These are phyloP conservation scores for Zele albiditarsus DNA, from an alignment of 2,888 invertebrate genomes.

Conservation along the genomic window DNA sequence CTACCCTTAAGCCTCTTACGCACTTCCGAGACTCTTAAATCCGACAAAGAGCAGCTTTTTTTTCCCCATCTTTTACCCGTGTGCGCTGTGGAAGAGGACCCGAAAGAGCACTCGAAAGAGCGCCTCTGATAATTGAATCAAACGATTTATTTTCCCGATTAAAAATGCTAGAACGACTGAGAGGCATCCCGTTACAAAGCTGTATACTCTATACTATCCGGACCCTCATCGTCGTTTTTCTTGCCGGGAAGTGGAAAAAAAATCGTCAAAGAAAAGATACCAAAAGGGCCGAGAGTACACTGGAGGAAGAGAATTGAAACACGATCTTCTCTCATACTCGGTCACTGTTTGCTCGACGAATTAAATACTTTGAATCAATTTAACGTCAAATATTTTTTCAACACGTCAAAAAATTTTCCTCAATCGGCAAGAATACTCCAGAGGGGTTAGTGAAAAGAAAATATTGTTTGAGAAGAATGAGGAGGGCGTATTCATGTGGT, in stretches of 20 bases:
- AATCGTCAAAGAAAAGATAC: slow-evolving; percentile 50
- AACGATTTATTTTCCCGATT: slow-evolving; percentile 73
- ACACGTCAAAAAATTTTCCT: not conserved
- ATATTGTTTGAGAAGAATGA: slow-evolving; percentile 16
- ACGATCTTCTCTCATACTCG: slow-evolving; percentile 51
- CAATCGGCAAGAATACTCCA: slow-evolving; percentile 23
- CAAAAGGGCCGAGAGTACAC: slow-evolving; percentile 50
- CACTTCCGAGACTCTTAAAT: slow-evolving; percentile 68
- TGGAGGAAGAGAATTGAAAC: slow-evolving; percentile 55
- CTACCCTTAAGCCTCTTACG: slow-evolving; percentile 70
- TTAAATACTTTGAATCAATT: slow-evolving; percentile 24
- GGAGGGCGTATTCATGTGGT: slow-evolving; percentile 9
- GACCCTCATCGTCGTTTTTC: slow-evolving; percentile 37
- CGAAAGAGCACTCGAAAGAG: slow-evolving; percentile 39
- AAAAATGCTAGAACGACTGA: slow-evolving; percentile 67
- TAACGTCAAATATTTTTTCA: slow-evolving; percentile 17
- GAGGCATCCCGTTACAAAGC: slow-evolving; percentile 40
- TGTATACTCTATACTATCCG: slow-evolving; percentile 32
- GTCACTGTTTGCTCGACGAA: slow-evolving; percentile 38
- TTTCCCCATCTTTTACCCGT: slow-evolving; percentile 17
- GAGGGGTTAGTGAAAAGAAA: slow-evolving; percentile 34
- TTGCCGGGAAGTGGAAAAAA: slow-evolving; percentile 23
- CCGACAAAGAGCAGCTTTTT: slow-evolving; percentile 65
- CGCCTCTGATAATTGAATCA: slow-evolving; percentile 68
- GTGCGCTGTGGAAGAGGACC: slow-evolving; percentile 13